Percentiles rank a stretch among this genome's conserved stretches.
These are phyloP conservation scores for Chrosomus eos DNA, from an alignment of 2,797 vertebrate species.

Conservation along the genomic window DNA sequence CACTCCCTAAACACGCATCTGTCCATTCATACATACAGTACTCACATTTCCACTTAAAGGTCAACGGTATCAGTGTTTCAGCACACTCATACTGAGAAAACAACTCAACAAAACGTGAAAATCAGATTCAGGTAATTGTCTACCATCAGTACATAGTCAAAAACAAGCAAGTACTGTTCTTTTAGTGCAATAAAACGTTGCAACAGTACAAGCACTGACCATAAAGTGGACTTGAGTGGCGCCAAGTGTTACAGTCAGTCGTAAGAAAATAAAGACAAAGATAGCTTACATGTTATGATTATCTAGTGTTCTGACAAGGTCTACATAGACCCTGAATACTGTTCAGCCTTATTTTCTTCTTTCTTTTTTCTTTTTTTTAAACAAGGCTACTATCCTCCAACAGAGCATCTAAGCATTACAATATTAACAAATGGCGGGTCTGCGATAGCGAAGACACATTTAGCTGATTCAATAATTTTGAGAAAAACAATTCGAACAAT, in stretches of 20 bases:
- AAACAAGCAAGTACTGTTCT: conserved; percentile 58
- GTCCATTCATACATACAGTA: conserved; percentile 48
- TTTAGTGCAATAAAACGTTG: conserved; percentile 63
- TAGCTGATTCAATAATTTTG: neutral
- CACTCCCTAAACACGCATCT: conserved; percentile 11
- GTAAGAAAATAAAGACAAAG: conserved; percentile 64
- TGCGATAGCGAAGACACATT: conserved; percentile 15
- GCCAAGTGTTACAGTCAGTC: conserved; percentile 46
- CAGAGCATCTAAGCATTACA: conserved; percentile 15
- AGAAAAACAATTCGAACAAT: conserved; percentile 6
- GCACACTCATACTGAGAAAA: conserved; percentile 35
- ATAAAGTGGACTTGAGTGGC: conserved; percentile 44
- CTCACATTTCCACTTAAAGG: conserved; percentile 54
- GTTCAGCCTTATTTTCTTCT: conserved; percentile 40
- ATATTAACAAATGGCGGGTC: conserved; percentile 7
- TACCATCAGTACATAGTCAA: conserved; percentile 46
- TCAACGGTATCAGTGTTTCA: conserved; percentile 46
- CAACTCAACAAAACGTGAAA: conserved; percentile 44
- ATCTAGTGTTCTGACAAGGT: conserved; percentile 74
- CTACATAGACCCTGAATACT: conserved; percentile 70
- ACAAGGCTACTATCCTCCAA: conserved; percentile 49
- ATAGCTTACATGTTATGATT: conserved; percentile 59
- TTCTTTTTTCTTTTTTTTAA: conserved; percentile 28
- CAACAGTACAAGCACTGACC: conserved; percentile 53
- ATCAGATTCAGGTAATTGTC: conserved; percentile 39